Evolutionary conservation across 2,113 vertebrate species (phyloP), one percentile per base, ranked within the genome.

Genomic region (human): DNA sequence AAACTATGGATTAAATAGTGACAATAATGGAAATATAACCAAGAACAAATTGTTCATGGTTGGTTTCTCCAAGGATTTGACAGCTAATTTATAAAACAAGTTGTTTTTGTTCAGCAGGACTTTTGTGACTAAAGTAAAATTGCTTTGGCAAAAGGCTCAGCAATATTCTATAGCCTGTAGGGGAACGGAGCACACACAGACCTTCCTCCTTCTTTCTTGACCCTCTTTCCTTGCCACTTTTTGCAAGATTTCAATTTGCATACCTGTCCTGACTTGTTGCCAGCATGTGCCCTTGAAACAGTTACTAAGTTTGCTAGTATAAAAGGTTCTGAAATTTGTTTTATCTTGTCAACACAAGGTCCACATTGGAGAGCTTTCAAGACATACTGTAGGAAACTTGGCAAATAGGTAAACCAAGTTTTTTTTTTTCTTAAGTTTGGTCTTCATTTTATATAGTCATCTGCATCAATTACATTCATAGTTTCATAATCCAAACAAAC

Each of bases 31-130:
- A 98, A 98, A 97, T 97, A 96, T 94, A 98, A 96, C 96, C 93
- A 98, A 93, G 96, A 97, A 97, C 95, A 97, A 98, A 93, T 98
- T 97, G 87, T 97, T 98, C 97, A 94, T 98, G 97, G 97, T 98
- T 98, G 98, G 94, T 95, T 98, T 98, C 97, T 98, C 97, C 59
- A 93, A 97, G 97, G 86, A 73, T 97, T 98, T 98, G 96, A 95
- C 96, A 98, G 81, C 93, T 98, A 98, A 98, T 98, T 97, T 98
- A 97, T 97, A 95, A 98, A 97, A 97, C 59, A 98, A 92, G 97
- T 97, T 97, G 94, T 98, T 98, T 97, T 97, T 93, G 83, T 93
- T 70, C 66, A 94, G 66, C 78, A 97, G 82, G 85, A 97, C 94
- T 95, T 97, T 81, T 94, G 87, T 96, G 48, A 82, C 90, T 97